Conservation (phyloP, 2,797 vertebrate species). For the Propithecus perrieri region DNA sequence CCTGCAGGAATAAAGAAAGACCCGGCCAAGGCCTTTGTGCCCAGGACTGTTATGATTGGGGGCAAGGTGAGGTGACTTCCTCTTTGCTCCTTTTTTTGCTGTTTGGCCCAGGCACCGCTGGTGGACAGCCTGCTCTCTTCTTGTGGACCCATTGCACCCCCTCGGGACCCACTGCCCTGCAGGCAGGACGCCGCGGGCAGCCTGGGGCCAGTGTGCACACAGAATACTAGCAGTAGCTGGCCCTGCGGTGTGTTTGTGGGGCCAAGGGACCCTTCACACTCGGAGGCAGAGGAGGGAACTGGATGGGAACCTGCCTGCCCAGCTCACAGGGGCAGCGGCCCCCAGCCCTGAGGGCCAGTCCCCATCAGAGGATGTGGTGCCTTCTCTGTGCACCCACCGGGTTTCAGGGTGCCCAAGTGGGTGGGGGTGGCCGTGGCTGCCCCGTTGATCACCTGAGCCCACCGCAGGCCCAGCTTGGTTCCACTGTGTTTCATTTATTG, state of each 20-base stretch:
- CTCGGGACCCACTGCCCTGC: background rate
- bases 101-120: background rate
- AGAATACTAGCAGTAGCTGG: background rate
- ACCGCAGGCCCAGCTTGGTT: background rate
- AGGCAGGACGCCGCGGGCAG: background rate
- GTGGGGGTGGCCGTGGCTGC: too few relatives aligned
- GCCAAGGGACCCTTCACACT: background rate
- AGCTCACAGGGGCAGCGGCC: background rate
- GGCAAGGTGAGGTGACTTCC: slow-evolving; percentile 87
- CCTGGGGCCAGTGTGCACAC: background rate
- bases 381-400: background rate
- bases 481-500: background rate
- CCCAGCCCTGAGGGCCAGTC: background rate
- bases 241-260: background rate
- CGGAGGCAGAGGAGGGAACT: background rate
- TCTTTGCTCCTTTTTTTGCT: background rate
- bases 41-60: slow-evolving; percentile 92
- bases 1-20: slow-evolving; percentile 90
- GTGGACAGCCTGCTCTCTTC: background rate
- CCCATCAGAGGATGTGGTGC: background rate
- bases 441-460: background rate
- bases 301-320: background rate
- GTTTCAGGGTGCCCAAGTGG: background rate
- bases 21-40: slow-evolving; percentile 89
- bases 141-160: background rate